A percentile compares a stretch with the other conserved stretches of the same genome.
These are phyloP conservation scores for Conger conger DNA, from an alignment of 2,113 vertebrate species.

Conservation along the genomic window DNA sequence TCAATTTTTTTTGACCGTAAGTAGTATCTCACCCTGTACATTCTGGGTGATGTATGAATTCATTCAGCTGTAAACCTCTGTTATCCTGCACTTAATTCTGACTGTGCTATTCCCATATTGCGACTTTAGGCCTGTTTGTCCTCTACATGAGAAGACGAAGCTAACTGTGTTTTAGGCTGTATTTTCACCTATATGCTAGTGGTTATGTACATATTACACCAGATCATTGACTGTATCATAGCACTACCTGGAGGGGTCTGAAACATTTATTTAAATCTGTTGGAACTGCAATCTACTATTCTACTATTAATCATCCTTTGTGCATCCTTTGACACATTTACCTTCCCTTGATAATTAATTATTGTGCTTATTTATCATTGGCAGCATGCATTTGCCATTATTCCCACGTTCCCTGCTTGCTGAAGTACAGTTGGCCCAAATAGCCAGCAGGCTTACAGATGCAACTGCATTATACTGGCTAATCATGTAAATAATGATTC, in stretches of 20 bases:
- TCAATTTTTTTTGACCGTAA: not conserved
- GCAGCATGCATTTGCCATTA: not conserved
- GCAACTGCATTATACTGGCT: not conserved
- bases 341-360: not conserved
- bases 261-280: not conserved
- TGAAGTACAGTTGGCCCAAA: not conserved
- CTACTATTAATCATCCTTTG: not conserved
- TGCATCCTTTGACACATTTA: not conserved
- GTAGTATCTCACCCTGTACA: not conserved
- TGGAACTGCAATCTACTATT: not conserved
- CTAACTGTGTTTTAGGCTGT: not conserved
- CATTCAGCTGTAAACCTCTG: not conserved
- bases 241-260: not conserved
- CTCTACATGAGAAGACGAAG: not conserved
- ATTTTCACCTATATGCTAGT: not conserved
- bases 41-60: not conserved
- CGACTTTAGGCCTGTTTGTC: not conserved
- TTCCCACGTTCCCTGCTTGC: not conserved
- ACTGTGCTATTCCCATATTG: not conserved
- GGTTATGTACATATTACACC: not conserved
- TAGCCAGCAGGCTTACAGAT: not conserved
- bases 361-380: not conserved
- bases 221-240: not conserved
- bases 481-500: not conserved
- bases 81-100: not conserved